Evolutionary conservation across 2,797 vertebrate genomes (phyloP), one percentile per base, ranked within the genome.

Genomic region (Tragelaphus eurycerus): DNA sequence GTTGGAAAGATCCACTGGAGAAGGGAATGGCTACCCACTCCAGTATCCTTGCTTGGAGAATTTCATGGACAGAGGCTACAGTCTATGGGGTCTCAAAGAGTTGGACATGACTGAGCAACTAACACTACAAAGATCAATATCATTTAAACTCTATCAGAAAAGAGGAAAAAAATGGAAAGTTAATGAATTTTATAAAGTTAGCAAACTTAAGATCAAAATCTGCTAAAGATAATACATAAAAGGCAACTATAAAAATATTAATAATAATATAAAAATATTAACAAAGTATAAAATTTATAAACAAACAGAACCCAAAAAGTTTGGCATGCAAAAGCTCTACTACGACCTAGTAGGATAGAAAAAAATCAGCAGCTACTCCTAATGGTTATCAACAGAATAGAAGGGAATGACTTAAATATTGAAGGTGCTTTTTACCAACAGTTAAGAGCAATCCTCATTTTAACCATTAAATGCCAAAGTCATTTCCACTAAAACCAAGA

Each of bases 121-220:
- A 74, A 43, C 34, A 25, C 21, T 43, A 43, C 67, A 74, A 27
- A 87, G 52, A 91, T 8, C 14, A 46, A 43, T 54, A 57, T 84
- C 76, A 67, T 50, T 84, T 83, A 83, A 92, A 76, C 14, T 86
- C 31, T 86, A 43, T n/a, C 29, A 81, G 74, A 83, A 89, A 96
- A 94, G 23, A 88, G 11, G 21, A 29, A 48, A 82, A 48, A 85
- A 89, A 48, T 34, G 48, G 29, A 59, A 90, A 62, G 27, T 21
- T 96, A 21, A 84, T 79, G 23, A 96, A 90, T 94, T 93, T 52
- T 92, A 87, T 86, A 87, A 38, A 71, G n/a, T n/a, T 84, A 92
- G 15, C n/a, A 94, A 96, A 71, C 12, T 17, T 87, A 92, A 92
- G 38, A 60, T 27, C 21, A 82, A 96, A 96, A 86, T 8, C 1